phyloP scores from a whole-genome alignment of 2,888 invertebrate genomes.

The Camptogramma bilineatum region DNA sequence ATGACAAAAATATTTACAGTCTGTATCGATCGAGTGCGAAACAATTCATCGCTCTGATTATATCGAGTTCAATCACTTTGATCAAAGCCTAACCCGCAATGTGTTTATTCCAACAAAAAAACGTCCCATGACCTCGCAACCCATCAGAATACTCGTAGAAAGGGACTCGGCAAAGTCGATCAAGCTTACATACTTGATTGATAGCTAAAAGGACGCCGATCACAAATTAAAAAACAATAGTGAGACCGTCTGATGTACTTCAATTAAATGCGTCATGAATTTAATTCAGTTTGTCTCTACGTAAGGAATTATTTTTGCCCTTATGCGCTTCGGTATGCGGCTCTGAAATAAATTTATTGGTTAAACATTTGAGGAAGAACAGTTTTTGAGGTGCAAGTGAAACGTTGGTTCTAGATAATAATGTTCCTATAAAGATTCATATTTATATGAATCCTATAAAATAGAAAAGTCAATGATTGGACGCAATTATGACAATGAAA shows the following conservation, averaged over 20 bases:
- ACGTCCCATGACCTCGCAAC: constrained; percentile 20
- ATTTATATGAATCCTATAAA: too few relatives aligned
- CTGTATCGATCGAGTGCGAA: not conserved
- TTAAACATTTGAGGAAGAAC: not conserved
- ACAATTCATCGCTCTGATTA: not conserved
- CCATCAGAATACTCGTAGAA: constrained; percentile 41
- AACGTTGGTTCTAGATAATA: not conserved
- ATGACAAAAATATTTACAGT: not conserved
- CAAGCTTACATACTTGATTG: constrained; percentile 73
- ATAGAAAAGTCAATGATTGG: too few relatives aligned
- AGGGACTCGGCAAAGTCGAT: constrained; percentile 45
- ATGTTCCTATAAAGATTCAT: too few relatives aligned
- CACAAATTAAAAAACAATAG: constrained; percentile 72
- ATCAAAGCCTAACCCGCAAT: constrained; percentile 18
- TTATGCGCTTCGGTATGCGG: constrained; percentile 24
- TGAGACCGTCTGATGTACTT: constrained; percentile 53
- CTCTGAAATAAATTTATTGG: constrained; percentile 14
- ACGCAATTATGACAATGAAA: too few relatives aligned
- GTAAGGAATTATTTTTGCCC: constrained; percentile 28
- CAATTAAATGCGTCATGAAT: constrained; percentile 59
- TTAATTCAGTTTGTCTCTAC: constrained; percentile 49
- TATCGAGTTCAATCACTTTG: not conserved
- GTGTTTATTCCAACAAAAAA: constrained; percentile 17
- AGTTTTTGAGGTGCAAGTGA: not conserved
- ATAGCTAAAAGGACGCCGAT: constrained; percentile 74